Evolutionary conservation across 2,113 vertebrate species (phyloP), one percentile per base, ranked within the genome.

Genomic region (Thalassoma bifasciatum): DNA sequence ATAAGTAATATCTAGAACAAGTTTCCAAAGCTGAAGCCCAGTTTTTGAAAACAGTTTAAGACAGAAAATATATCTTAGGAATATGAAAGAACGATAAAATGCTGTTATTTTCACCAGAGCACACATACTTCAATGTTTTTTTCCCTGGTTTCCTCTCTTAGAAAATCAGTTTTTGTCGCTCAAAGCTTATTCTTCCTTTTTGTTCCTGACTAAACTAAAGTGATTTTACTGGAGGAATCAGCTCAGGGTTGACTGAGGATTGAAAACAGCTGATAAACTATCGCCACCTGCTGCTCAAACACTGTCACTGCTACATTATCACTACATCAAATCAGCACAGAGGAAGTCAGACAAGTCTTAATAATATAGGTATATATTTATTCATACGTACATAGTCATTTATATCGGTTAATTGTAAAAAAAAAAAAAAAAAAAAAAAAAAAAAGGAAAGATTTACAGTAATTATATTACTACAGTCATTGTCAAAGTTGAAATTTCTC

Each of bases 311-410:
- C 13, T 24, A 19, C 11, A 74, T 12, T 54, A 19, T 26, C 30
- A 14, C 12, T 17, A 46, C 44, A 46, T 19, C 5, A 46, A 19
- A 46, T 19, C 44, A 46, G 16, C 40, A 46, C 47, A 44, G 14
- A 66, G 57, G 75, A 66, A 85, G 75, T 21, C 59, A 87, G 56
- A 81, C 88, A 70, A 59, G 63, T 85, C 71, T 93, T 94, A 94
- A 94, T 93, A 94, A 94, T 94, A 94, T 94, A 94, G 90, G 92
- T 93, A 94, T 94, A 94, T 94, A 93, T 94, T 94, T 94, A 94
- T 94, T 94, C 89, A 92, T 94, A 93, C 87, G 78, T 91, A 93
- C 92, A 91, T 93, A 88, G 91, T 93, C 85, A 93, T 93, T 93
- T 92, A 92, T 92, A 93, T 88, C 83, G 75, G 92, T 94, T 94